Conservation (phyloP, 1,140 invertebrate species). For the Steinernema feltiae region DNA sequence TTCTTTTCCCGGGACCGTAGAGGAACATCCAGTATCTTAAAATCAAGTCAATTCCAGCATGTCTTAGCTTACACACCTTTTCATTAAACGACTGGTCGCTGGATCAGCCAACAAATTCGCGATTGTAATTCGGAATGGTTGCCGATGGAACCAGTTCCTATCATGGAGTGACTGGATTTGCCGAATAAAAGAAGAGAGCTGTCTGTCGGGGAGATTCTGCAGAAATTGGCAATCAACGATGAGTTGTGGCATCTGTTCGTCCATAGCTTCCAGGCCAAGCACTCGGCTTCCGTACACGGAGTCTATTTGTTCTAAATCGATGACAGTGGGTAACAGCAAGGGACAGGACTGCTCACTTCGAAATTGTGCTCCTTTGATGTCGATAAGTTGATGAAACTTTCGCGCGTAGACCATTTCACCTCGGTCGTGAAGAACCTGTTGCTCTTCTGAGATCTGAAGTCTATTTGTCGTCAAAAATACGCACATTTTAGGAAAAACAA, state of each 20-base stretch:
- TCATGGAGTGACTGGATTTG: not conserved
- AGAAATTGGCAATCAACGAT: not conserved
- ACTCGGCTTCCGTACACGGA: not conserved
- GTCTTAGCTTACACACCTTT: too few species aligned
- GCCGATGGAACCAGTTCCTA: not conserved
- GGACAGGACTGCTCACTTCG: not conserved
- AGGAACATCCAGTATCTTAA: constrained; percentile 2
- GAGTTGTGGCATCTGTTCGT: not conserved
- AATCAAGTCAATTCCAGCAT: too few species aligned
- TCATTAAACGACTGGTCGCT: not conserved
- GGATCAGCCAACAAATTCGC: not conserved
- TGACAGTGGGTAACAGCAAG: not conserved
- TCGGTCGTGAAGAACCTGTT: not conserved
- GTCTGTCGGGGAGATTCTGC: not conserved
- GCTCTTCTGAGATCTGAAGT: not conserved
- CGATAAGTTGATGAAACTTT: not conserved
- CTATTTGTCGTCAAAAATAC: not conserved
- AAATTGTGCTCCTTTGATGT: not conserved
- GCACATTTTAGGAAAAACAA: not conserved
- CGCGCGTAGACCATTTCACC: constrained; percentile 4
- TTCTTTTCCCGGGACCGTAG: not conserved
- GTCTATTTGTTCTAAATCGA: not conserved
- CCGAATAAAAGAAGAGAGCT: not conserved
- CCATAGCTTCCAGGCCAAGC: not conserved
- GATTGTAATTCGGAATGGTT: not conserved